Conservation (phyloP, 2,797 vertebrate genomes). For the Alca torda region DNA sequence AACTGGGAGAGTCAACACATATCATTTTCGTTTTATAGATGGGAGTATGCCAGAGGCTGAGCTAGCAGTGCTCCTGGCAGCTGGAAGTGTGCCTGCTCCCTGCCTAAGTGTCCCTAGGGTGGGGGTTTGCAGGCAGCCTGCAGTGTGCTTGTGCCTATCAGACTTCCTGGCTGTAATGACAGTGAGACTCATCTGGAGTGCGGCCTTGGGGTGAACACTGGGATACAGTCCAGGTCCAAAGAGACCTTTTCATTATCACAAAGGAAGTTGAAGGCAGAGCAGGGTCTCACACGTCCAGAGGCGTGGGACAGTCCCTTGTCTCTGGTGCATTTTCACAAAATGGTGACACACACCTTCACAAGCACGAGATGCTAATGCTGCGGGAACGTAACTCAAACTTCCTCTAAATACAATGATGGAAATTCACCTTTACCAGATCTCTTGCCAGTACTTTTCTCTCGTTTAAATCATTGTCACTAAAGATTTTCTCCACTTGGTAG, state of each 20-base stretch:
- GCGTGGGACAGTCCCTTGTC: background rate
- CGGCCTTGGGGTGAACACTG: background rate
- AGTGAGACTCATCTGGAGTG: background rate
- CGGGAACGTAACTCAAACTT: background rate
- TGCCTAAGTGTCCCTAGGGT: too few species aligned
- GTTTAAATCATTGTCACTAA: background rate
- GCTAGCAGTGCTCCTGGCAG: background rate
- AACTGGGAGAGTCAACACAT: background rate
- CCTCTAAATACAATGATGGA: background rate
- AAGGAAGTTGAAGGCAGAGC: background rate
- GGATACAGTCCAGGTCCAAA: background rate
- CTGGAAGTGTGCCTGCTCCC: background rate
- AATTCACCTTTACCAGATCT: background rate
- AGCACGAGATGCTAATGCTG: rapidly evolving
- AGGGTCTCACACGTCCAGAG: background rate
- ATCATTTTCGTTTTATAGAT: rapidly evolving
- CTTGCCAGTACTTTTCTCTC: background rate
- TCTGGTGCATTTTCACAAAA: background rate
- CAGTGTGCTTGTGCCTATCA: background rate
- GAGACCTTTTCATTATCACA: background rate
- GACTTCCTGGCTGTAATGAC: background rate
- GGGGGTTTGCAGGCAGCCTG: background rate
- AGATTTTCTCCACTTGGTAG: background rate
- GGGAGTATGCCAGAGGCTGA: background rate
- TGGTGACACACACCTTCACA: background rate